Evolutionary conservation across 2,888 invertebrate genomes (phyloP).

Genomic region (Eupsilia transversa): DNA sequence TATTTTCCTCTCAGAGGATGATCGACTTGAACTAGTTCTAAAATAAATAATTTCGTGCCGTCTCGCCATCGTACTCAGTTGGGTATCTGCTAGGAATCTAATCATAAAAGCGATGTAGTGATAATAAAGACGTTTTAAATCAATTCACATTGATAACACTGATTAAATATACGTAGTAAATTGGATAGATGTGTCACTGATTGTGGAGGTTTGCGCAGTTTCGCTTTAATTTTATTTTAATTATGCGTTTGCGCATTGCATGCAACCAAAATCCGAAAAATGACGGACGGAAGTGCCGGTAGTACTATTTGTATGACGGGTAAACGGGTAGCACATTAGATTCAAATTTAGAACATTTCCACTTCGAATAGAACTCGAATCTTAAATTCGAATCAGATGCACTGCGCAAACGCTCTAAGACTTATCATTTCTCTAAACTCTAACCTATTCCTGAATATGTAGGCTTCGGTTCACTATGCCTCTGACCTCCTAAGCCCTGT

Average conservation of each 20-base stretch:
- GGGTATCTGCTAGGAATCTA: neutral
- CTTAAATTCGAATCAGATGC: neutral
- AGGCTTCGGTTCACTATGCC: neutral
- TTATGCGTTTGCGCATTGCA: neutral
- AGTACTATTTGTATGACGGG: neutral
- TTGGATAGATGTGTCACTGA: neutral
- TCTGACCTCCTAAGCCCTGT: neutral
- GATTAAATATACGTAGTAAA: conserved; percentile 20
- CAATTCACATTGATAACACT: conserved; percentile 25
- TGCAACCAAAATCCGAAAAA: neutral
- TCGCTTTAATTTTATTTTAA: neutral
- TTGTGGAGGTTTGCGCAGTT: neutral
- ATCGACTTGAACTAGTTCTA: neutral
- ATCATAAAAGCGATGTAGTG: conserved; percentile 17
- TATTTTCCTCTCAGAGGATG: neutral
- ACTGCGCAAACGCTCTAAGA: neutral
- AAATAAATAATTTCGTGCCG: neutral
- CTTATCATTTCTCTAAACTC: no score
- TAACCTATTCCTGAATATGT: neutral
- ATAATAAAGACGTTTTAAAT: conserved; percentile 22
- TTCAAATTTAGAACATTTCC: neutral
- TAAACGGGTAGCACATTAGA: neutral
- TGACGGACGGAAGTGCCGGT: neutral
- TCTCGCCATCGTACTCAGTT: neutral
- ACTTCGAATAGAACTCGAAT: neutral